These are phyloP conservation scores for Amphipoea lucens DNA, from an alignment of 2,888 invertebrate species.

Conservation along the genomic window DNA sequence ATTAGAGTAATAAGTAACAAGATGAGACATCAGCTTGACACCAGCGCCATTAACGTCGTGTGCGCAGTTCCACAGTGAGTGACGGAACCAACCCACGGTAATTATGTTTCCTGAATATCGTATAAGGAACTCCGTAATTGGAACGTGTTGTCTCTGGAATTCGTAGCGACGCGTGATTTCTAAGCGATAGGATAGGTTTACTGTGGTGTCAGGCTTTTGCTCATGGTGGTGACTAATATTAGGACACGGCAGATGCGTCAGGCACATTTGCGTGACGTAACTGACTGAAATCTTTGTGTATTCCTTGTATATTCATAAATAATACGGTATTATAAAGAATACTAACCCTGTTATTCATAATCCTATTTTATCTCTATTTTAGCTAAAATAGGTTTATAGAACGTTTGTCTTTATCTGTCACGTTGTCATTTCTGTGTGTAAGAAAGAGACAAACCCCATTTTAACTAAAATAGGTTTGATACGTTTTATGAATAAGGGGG, in stretches of 20 bases:
- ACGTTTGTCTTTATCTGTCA: too few relatives aligned
- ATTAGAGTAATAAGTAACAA: conserved; percentile 63
- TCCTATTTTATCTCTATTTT: too few relatives aligned
- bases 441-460: too few relatives aligned
- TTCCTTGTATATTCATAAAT: background rate
- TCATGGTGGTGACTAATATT: background rate
- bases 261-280: background rate
- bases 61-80: conserved; percentile 72
- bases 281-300: background rate
- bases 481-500: too few relatives aligned
- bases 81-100: conserved; percentile 80
- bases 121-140: conserved; percentile 72
- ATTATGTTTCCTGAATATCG: conserved; percentile 80
- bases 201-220: conserved; percentile 21
- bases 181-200: conserved; percentile 25
- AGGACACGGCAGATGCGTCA: background rate
- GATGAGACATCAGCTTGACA: conserved; percentile 58
- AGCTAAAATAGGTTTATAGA: too few relatives aligned
- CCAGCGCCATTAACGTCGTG: conserved; percentile 64
- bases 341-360: too few relatives aligned
- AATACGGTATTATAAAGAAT: background rate
- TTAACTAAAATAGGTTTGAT: too few relatives aligned
- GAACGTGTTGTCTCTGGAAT: conserved; percentile 52
- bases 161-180: conserved; percentile 45
- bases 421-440: too few relatives aligned